Evolutionary conservation across 2,113 vertebrate species (phyloP).

Genomic region (Cairina moschata): DNA sequence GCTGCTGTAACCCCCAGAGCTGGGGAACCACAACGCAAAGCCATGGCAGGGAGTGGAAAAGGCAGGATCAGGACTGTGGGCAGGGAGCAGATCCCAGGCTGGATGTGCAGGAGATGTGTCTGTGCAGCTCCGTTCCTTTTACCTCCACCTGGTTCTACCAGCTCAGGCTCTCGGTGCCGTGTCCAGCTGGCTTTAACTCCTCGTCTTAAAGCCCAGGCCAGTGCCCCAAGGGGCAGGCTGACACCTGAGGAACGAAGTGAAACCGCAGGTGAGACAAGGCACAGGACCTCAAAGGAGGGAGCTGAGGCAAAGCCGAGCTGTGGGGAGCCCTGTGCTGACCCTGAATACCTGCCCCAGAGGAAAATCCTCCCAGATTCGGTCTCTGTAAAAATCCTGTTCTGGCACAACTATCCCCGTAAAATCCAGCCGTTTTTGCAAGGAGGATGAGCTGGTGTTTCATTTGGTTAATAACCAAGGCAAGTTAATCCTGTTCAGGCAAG

Average conservation of each 20-base stretch:
- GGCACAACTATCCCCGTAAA: neutral
- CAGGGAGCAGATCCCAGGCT: neutral
- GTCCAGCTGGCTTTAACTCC: neutral
- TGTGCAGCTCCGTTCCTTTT: neutral
- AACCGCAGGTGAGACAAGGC: neutral
- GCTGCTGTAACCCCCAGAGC: neutral
- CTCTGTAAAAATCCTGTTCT: neutral
- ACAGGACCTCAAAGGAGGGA: neutral
- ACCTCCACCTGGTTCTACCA: neutral
- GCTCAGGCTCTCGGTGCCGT: neutral
- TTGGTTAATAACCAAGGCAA: constrained; percentile 47
- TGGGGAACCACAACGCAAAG: neutral
- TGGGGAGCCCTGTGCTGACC: neutral
- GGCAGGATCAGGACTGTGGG: neutral
- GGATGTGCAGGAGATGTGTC: neutral
- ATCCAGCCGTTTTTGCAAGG: constrained; percentile 11
- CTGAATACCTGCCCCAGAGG: neutral
- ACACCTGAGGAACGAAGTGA: neutral
- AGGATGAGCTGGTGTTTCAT: constrained; percentile 38
- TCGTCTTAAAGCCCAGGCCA: neutral
- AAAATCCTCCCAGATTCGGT: neutral
- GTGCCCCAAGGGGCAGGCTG: neutral
- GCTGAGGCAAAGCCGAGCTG: neutral
- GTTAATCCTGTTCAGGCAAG: constrained; percentile 56
- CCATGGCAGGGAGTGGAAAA: neutral